phyloP scores from a whole-genome alignment of 2,113 vertebrate genomes.

The Bostrychus sinensis region DNA sequence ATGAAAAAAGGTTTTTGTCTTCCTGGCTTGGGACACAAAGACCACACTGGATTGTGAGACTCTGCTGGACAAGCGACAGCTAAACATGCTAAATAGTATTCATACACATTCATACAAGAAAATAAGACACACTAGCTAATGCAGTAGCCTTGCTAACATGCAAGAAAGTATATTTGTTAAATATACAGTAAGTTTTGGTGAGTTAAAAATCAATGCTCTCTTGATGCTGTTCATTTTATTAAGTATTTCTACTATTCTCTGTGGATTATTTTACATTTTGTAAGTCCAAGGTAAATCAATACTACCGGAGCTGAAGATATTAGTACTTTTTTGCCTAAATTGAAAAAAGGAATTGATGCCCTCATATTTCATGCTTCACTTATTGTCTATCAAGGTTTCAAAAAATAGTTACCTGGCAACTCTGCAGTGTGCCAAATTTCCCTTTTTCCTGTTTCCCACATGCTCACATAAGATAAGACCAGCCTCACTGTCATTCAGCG shows the following conservation, averaged over 20 bases:
- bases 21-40: too few relatives aligned
- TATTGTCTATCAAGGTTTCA: constrained; percentile 1
- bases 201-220: neutral
- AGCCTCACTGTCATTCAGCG: neutral
- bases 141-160: neutral
- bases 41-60: too few relatives aligned
- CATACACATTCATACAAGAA: too few relatives aligned
- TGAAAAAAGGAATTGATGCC: constrained; percentile 1
- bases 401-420: constrained; percentile 4
- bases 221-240: too few relatives aligned
- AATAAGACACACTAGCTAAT: neutral
- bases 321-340: neutral
- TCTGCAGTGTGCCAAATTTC: constrained; percentile 8
- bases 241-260: too few relatives aligned
- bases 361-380: constrained; percentile 6
- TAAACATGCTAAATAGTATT: too few relatives aligned
- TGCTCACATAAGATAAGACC: constrained; percentile 6
- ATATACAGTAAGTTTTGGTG: neutral
- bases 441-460: constrained; percentile 6
- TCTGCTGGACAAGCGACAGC: too few relatives aligned
- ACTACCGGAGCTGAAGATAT: neutral
- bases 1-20: too few relatives aligned
- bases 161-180: neutral
- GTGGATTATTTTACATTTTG: neutral
- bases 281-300: constrained; percentile 1